Conservation (phyloP, 2,113 vertebrate genomes). For the Cyanistes caeruleus region DNA sequence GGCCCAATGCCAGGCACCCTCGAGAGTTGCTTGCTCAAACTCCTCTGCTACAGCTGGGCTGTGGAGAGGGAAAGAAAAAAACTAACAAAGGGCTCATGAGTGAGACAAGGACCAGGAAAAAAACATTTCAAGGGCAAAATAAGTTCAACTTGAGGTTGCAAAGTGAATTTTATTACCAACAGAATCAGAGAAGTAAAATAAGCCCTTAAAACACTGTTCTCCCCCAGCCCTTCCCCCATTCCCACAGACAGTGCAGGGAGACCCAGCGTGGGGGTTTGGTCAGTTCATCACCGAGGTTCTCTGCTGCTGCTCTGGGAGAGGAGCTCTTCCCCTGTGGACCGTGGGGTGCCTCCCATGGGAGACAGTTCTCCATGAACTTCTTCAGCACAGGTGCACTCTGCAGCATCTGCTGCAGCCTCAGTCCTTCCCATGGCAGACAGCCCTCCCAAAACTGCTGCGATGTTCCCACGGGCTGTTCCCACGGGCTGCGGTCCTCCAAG, state of each 20-base stretch:
- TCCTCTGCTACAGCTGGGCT: not conserved
- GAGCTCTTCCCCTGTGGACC: not conserved
- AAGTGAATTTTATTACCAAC: not conserved
- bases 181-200: not conserved
- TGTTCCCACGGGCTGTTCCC: too few species aligned
- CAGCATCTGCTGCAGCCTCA: not conserved
- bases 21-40: not conserved
- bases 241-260: not conserved
- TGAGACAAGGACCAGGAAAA: not conserved
- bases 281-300: not conserved
- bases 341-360: not conserved
- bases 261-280: not conserved
- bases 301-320: not conserved
- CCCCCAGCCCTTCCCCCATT: not conserved
- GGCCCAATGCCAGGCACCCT: not conserved
- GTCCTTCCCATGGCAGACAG: not conserved
- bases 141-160: too few species aligned
- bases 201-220: not conserved
- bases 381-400: too few species aligned
- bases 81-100: not conserved
- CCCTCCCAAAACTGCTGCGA: not conserved
- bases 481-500: not conserved
- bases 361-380: not conserved
- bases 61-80: not conserved
- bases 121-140: not conserved